Base-by-base conservation (phyloP, 2,113 vertebrate genomes). In the Morone chrysops region DNA sequence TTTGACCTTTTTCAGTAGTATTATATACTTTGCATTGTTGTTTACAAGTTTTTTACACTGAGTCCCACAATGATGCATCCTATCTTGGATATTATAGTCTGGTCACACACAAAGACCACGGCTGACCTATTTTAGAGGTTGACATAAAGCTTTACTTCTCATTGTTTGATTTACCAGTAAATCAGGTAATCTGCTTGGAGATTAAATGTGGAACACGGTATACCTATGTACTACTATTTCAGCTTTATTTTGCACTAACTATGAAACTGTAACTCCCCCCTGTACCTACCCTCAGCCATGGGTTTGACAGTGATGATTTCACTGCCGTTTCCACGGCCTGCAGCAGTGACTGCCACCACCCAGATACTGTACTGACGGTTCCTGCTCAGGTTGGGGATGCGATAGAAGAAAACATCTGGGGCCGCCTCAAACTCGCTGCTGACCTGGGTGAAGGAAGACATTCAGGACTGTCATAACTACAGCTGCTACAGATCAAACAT, bases 371-470 rank as follows among this genome's bases (percentile, higher is more conserved):
- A 99, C 85, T 98, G 97, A 4, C 97, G 96, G 89, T 98, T 98
- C 76, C 97, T 96, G 91, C 96, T 98, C 93, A 99, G 94, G 94
- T 98, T 99, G 63, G 97, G 98, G 66, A 99, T 98, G 92, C 97
- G 96, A 95, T 99, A 98, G 94, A 97, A 97, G 93, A 99, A 99
- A 4, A 97, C 96, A 81, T 99, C 98, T 1, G 98, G 98, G 43
- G 97, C 97, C 4, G 97, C 98, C 93, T 99, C 98, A 83, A 99
- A 99, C 92, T 99, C 98, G 71, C 97, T 99, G 95, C 98, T 98
- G 91, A 99, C 97, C 98, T 99, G 93, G 81, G 85, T 70, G 92
- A 94, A 68, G 90, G 9, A 92, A 91, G 14, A 87, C 5, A 74
- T 70, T 78, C 31, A 75, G 10, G 3, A 25, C 1, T 6, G 43